Evolutionary conservation across 1,140 invertebrate species (phyloP), one percentile per base, ranked within the genome.

Genomic region (Leptopilina boulardi): DNA sequence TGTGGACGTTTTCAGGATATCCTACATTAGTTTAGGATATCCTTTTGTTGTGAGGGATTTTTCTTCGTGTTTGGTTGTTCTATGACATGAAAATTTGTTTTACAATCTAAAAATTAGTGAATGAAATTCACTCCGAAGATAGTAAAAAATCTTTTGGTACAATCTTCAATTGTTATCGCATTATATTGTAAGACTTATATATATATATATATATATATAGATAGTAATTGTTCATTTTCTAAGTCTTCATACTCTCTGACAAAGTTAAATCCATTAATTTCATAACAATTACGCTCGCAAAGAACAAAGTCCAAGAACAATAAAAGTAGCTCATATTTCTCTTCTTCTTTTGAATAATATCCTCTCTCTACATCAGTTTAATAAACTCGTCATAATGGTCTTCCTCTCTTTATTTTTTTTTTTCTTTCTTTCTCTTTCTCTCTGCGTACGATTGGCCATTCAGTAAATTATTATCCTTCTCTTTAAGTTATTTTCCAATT

Each of bases 401-500:
- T 34, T 54, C 19, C n/a, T 8, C 47, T 15, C 19, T 18, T 47
- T 47, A 15, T 18, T n/a, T 47, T 13, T n/a, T 18, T 18, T 0
- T 15, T 5, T 51, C 47, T 18, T 51, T 19, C n/a, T 30, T 30
- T 30, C 26, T 30, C 26, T 5, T 5, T 30, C 26, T 30, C 26
- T 30, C 2, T 30, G 26, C 2, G 23, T 3, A 59, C 21, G 26
- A 66, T 66, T 34, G 23, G 26, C 26, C 0, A 30, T 66, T 30
- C 15, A 11, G 13, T 11, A 66, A 66, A 66, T 66, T 66, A 66
- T 66, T 34, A 66, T 30, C n/a, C 11, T n/a, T 30, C 23, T 15
- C n/a, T 19, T 54, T 9, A 30, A 66, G 23, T 66, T 66, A 66
- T 66, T 30, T 51, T 66, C 59, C 13, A n/a, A 66, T 6, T 66